Percentiles rank a stretch among this genome's conserved stretches.
These are phyloP conservation scores for Protula sp. DNA, from an alignment of 2,888 invertebrate species.

Conservation along the genomic window DNA sequence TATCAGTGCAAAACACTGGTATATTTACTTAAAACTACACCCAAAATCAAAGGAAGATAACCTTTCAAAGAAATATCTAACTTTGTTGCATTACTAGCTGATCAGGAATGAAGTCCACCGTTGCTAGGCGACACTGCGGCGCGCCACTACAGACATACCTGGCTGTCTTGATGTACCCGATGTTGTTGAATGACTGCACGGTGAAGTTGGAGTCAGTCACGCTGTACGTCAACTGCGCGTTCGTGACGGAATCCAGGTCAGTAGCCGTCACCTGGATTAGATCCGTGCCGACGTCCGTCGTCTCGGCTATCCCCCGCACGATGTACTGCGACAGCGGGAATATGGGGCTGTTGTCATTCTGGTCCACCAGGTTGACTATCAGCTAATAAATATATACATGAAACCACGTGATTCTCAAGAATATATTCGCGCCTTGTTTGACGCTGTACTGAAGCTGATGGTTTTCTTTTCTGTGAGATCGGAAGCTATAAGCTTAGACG, in stretches of 20 bases:
- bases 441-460: no score
- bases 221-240: constrained; percentile 55
- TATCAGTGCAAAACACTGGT: no score
- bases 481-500: no score
- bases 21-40: no score
- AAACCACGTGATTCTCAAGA: background rate
- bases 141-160: constrained; percentile 20
- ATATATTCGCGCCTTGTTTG: background rate
- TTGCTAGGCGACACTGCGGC: no score
- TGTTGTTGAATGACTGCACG: constrained; percentile 36
- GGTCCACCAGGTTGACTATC: constrained; percentile 85
- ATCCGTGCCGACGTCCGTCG: constrained; percentile 26
- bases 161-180: constrained; percentile 37
- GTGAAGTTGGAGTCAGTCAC: constrained; percentile 40
- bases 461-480: no score
- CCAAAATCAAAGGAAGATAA: no score
- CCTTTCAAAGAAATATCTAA: no score
- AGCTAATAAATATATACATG: no score
- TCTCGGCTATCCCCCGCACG: constrained; percentile 62
- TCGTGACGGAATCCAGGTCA: constrained; percentile 89
- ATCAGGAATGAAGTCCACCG: no score
- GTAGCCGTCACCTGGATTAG: constrained; percentile 89
- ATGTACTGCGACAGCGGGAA: constrained; percentile 88
- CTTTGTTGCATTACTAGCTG: no score
- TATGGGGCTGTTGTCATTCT: constrained; percentile 93